Base-by-base conservation (phyloP, 1,140 invertebrate genomes). In the Caerostris darwini region DNA sequence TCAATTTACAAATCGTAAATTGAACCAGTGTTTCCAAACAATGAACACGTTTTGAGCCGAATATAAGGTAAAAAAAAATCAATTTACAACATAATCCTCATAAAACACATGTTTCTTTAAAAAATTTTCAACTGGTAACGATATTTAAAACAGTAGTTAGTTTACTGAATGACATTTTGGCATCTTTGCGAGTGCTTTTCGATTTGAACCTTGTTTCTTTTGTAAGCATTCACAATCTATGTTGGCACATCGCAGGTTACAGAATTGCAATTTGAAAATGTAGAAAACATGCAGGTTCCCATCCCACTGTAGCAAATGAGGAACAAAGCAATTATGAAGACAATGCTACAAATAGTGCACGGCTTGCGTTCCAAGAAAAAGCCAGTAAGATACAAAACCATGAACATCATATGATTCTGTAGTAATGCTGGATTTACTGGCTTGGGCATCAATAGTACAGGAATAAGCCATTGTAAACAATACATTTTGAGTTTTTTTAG, bases 401-500 rank as follows among this genome's bases (percentile, higher is more conserved):
- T 98, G 96, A 99, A 99, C 98, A 99, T 98, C 61, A 99, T 98
- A 96, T 99, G 99, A 93, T 99, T 99, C 96, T 99, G 98, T 93
- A 99, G 97, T 53, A 99, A 96, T 61, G 98, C 98, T 95, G 99
- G 98, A 96, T 99, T 99, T 69, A 98, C 97, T 69, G 99, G 99
- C 96, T 99, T 99, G 94, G 99, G 99, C 96, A 99, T 99, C 85
- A 99, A 97, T 92, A 99, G 96, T 87, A 99, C 99, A 87, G 99
- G 99, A 95, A 99, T 98, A 95, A 99, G 96, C 98, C 99, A 99
- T 97, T 99, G 99, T 95, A 99, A 97, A 97, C 99, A 99, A 97
- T 99, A 99, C 99, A 99, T 99, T 61, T 91, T 95, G 67, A 19
- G 59, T 88, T 64, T 5, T 50, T 64, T 61, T 87, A 17, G 34